phyloP scores from a whole-genome alignment of 1,140 invertebrate species.

The Bombus turneri region DNA sequence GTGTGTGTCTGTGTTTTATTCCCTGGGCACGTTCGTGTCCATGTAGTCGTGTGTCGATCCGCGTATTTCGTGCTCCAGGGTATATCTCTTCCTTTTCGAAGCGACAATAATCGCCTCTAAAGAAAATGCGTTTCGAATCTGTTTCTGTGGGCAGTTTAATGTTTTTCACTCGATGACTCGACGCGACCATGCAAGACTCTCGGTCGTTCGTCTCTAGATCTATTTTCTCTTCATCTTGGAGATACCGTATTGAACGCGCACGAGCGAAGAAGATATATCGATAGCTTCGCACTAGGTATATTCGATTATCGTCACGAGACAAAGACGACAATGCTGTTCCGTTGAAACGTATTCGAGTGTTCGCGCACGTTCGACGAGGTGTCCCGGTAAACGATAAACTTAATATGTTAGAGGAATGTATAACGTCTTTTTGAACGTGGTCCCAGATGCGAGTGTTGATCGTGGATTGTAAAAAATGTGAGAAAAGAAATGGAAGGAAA shows the following conservation, averaged over 20 bases:
- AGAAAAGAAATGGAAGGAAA: background rate
- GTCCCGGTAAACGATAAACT: constrained; percentile 3
- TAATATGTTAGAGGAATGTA: constrained; percentile 32
- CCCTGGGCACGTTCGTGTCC: constrained; percentile 20
- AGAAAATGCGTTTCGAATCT: background rate
- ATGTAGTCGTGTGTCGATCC: constrained; percentile 28
- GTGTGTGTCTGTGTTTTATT: constrained; percentile 1
- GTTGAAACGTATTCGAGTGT: too few relatives aligned
- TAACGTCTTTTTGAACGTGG: constrained; percentile 58
- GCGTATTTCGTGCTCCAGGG: constrained; percentile 18
- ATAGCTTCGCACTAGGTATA: background rate
- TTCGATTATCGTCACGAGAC: background rate
- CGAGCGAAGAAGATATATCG: constrained; percentile 25
- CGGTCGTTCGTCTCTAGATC: background rate
- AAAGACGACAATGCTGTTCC: background rate
- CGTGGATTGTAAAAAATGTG: constrained; percentile 32
- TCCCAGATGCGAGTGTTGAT: constrained; percentile 58
- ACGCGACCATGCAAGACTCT: background rate
- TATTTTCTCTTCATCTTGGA: constrained; percentile 11
- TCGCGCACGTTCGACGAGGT: background rate
- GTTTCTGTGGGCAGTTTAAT: constrained; percentile 7
- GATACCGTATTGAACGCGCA: constrained; percentile 28
- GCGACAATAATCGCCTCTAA: background rate
- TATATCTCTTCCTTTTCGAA: background rate
- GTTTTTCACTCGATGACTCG: background rate